Conservation (phyloP, 1,140 invertebrate genomes). For the Camponotus floridanus region DNA sequence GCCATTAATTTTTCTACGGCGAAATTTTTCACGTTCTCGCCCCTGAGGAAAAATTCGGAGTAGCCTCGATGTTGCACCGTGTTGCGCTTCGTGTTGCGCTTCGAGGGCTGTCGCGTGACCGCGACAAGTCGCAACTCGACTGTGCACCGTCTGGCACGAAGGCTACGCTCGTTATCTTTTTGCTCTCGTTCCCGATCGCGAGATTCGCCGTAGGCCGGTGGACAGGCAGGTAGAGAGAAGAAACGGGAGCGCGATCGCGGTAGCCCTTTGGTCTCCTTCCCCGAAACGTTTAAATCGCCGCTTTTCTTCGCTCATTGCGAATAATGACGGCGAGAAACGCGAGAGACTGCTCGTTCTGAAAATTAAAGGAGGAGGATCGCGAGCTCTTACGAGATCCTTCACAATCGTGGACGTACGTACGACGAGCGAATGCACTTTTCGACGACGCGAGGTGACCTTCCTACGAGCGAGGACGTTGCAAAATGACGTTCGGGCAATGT, state of each 20-base stretch:
- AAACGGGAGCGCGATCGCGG: constrained; percentile 47
- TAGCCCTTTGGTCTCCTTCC: constrained; percentile 24
- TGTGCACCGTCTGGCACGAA: constrained; percentile 73
- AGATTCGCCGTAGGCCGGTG: constrained; percentile 62
- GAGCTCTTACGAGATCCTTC: neutral
- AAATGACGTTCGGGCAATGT: constrained; percentile 31
- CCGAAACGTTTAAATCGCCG: constrained; percentile 55
- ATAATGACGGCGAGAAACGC: constrained; percentile 10
- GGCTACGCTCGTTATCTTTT: constrained; percentile 70
- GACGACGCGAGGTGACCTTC: constrained; percentile 46
- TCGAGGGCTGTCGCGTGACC: constrained; percentile 74
- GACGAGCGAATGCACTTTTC: constrained; percentile 9
- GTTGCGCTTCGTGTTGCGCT: constrained; percentile 65
- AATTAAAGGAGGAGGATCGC: neutral
- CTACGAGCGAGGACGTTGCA: constrained; percentile 52
- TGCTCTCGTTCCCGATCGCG: constrained; percentile 67
- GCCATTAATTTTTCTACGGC: too few relatives aligned
- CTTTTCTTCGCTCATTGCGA: constrained; percentile 29
- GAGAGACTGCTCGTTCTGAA: constrained; percentile 10
- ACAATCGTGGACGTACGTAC: neutral
- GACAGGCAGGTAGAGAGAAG: constrained; percentile 22
- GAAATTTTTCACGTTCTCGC: too few relatives aligned
- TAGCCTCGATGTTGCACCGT: constrained; percentile 43
- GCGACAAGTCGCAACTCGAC: constrained; percentile 69
- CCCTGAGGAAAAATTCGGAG: neutral